Evolutionary conservation across 2,888 invertebrate genomes (phyloP).

Genomic region (Brachyptera risi): DNA sequence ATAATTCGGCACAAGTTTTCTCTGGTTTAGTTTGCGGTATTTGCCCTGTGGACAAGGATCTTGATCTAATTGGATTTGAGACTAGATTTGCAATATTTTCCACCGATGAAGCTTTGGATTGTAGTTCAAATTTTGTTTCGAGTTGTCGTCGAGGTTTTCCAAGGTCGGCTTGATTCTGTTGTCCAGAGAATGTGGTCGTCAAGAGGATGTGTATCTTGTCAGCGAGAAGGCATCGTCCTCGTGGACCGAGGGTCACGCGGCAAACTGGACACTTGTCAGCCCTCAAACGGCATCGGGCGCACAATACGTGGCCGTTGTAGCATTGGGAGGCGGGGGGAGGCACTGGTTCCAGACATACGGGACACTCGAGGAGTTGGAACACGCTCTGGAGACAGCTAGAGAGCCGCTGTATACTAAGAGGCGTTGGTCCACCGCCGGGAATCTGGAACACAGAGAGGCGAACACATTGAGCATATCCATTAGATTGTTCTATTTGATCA

Average conservation of each 20-base stretch:
- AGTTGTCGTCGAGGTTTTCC: not conserved
- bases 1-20: not conserved
- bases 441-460: conserved; percentile 16
- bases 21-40: not conserved
- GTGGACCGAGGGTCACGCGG: conserved; percentile 46
- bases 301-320: conserved; percentile 49
- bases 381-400: conserved; percentile 48
- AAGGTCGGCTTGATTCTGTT: not conserved
- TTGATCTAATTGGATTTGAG: not conserved
- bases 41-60: conserved; percentile 24
- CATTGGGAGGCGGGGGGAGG: conserved; percentile 49
- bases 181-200: conserved; percentile 1
- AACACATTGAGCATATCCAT: too few relatives aligned
- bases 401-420: conserved; percentile 45
- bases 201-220: conserved; percentile 43
- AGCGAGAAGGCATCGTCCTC: conserved; percentile 48
- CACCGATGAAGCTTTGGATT: conserved; percentile 14
- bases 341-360: conserved; percentile 48
- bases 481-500: too few relatives aligned
- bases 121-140: not conserved
- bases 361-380: conserved; percentile 50
- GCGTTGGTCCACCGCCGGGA: conserved; percentile 32
- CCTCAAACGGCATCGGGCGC: conserved; percentile 47
- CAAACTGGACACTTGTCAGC: conserved; percentile 49
- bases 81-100: not conserved